Percentiles rank a stretch among this genome's conserved stretches.
Conservation (phyloP, 1,140 invertebrate genomes). For the Calliphora vicina region DNA sequence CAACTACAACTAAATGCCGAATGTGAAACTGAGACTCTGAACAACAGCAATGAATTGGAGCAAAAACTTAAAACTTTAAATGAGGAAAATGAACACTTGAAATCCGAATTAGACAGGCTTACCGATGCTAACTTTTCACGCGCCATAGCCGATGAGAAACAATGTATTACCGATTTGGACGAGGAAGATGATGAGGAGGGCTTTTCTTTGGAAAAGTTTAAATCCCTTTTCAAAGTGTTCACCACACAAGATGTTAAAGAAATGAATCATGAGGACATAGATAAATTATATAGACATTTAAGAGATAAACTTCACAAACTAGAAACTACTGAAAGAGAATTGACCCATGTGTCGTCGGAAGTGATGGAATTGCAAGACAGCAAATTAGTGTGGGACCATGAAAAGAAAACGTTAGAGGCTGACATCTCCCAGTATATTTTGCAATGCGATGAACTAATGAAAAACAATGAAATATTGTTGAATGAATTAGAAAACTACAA, state of each 20-base stretch:
- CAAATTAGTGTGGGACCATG: conserved; percentile 56
- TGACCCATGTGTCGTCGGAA: conserved; percentile 57
- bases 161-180: conserved; percentile 54
- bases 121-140: conserved; percentile 55
- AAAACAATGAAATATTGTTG: conserved; percentile 73
- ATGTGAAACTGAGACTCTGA: conserved; percentile 52
- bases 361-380: conserved; percentile 56
- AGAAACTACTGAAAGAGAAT: conserved; percentile 47
- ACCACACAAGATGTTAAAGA: background rate
- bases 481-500: conserved; percentile 70
- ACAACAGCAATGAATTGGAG: conserved; percentile 51
- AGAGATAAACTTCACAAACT: background rate
- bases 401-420: conserved; percentile 68
- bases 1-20: conserved; percentile 54
- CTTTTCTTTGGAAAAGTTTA: conserved; percentile 15
- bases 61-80: conserved; percentile 49
- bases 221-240: background rate
- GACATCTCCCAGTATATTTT: conserved; percentile 69
- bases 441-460: conserved; percentile 72
- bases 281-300: background rate
- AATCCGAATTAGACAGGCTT: conserved; percentile 50
- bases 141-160: conserved; percentile 58
- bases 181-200: conserved; percentile 40
- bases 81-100: conserved; percentile 48
- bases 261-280: background rate